Base-by-base conservation (phyloP, 2,888 invertebrate species). In the Agonopterix arenella region DNA sequence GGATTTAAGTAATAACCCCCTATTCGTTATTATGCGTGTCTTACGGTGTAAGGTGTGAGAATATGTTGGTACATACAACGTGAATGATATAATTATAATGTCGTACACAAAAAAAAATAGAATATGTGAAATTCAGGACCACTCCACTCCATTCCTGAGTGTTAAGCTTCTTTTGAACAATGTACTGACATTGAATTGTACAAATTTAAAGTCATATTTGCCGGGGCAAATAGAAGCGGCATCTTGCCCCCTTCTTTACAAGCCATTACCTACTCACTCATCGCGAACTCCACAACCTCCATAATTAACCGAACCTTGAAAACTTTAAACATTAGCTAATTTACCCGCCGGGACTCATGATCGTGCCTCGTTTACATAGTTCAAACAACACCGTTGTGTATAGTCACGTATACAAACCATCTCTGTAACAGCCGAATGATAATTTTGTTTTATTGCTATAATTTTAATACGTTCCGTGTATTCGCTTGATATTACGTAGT, bases 281-380 rank as follows among this genome's bases (percentile, higher is more conserved):
- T 71, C 66, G 70, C 62, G 62, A 56, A 64, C 68, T 64, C 62
- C 68, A 72, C 70, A 73, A 69, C 62, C 70, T 64, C 62, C 60
- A 71, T 81, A 81, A 80, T 81, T 81, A 77, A 76, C 68, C 59
- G 65, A 78, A 68, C 76, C 73, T 73, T 75, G 69, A 71, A 72
- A 80, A 82, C 76, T 81, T 80, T 66, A 68, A 74, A 68, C 74
- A 73, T 76, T 73, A 76, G 71, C 73, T 77, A 76, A 80, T 78
- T 76, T 74, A 68, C 66, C 68, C 64, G 49, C 36, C 52, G 59
- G 57, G 60, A 62, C 58, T 5, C 58, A 48, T 57, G 58, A 62
- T 62, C 60, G 56, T 57, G 55, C 62, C 55, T 61, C 52, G 48
- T 55, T 54, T 55, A 57, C 51, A 59, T 52, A 52, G 50, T 49